These are phyloP conservation scores for Circaetus gallicus DNA, from an alignment of 2,113 vertebrate genomes.

Conservation along the genomic window DNA sequence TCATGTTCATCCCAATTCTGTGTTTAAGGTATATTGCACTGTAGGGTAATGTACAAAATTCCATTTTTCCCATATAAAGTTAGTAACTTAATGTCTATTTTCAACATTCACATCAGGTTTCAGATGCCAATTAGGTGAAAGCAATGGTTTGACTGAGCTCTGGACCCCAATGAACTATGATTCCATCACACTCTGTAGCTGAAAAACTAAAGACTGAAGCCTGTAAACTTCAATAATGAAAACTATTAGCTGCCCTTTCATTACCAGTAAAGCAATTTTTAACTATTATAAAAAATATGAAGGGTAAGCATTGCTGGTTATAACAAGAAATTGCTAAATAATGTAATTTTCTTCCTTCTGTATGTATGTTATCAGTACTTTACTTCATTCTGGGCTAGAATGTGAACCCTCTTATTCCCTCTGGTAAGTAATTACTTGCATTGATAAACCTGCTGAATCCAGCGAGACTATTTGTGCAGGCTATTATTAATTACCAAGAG, in stretches of 20 bases:
- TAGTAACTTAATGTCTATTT: neutral
- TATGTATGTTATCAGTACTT: neutral
- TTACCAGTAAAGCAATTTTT: neutral
- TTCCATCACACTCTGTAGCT: neutral
- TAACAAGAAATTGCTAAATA: neutral
- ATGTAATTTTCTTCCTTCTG: neutral
- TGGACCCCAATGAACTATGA: neutral
- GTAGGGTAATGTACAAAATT: neutral
- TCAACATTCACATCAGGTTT: neutral
- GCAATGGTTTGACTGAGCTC: neutral
- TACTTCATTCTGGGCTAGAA: neutral
- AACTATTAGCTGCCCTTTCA: neutral
- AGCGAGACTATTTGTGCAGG: neutral
- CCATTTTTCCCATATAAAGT: neutral
- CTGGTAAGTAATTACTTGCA: neutral
- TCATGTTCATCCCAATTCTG: neutral
- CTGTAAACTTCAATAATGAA: neutral
- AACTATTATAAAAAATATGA: neutral
- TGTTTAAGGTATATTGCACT: neutral
- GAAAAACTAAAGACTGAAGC: neutral
- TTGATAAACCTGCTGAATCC: conserved; percentile 14
- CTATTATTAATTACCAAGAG: neutral
- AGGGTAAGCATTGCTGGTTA: neutral
- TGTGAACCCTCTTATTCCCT: neutral
- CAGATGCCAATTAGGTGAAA: neutral